Conservation (phyloP, 2,888 invertebrate genomes). For the Sisyra terminalis region DNA sequence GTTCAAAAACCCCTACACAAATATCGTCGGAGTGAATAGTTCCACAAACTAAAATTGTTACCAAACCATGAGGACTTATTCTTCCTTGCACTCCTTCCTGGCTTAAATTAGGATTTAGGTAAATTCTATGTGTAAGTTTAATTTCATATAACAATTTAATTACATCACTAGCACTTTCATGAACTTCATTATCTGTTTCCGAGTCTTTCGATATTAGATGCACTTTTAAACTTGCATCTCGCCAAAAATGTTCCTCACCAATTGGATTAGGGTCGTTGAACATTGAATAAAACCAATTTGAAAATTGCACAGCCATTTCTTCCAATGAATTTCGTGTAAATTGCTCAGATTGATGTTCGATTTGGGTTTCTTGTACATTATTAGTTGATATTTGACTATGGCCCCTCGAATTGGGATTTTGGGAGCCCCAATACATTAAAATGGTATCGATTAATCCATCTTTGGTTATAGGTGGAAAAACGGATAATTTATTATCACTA, state of each 20-base stretch:
- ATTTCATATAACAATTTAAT: conserved; percentile 23
- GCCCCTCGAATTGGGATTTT: not conserved
- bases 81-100: conserved; percentile 37
- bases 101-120: conserved; percentile 41
- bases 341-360: not conserved
- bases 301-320: conserved; percentile 34
- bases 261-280: conserved; percentile 26
- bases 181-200: conserved; percentile 16
- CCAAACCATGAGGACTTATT: conserved; percentile 42
- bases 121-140: conserved; percentile 28
- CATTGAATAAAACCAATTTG: conserved; percentile 37
- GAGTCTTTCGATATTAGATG: conserved; percentile 16
- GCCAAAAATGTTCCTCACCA: conserved; percentile 35
- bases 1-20: conserved; percentile 46
- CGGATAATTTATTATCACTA: conserved; percentile 27
- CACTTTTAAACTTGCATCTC: conserved; percentile 28
- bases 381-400: not conserved
- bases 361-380: not conserved
- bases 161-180: conserved; percentile 22
- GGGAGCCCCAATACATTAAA: conserved; percentile 26
- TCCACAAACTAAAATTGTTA: conserved; percentile 41
- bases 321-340: conserved; percentile 21
- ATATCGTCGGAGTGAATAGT: conserved; percentile 35
- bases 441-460: conserved; percentile 29
- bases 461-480: conserved; percentile 32